Evolutionary conservation across 2,113 vertebrate species (phyloP), one percentile per base, ranked within the genome.

Genomic region (Notarius lentiginosus): DNA sequence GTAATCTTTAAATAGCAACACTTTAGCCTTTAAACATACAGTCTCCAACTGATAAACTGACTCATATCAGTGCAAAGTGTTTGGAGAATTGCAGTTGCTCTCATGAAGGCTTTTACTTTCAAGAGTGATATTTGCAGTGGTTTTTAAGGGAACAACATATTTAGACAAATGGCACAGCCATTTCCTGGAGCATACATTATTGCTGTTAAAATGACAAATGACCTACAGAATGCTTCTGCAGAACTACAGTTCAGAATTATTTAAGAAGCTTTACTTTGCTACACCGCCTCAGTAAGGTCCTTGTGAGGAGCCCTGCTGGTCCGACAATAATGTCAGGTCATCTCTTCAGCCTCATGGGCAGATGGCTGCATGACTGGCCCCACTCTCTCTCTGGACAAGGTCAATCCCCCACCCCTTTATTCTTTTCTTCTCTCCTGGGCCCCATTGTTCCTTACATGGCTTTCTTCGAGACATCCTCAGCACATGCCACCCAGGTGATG

Each of bases 261-360:
- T 58, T 58, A 60, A 60, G 55, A 63, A 63, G 11, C 17, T 85
- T 83, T 70, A 30, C 24, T 68, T 53, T 56, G 41, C 30, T 82
- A 27, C 80, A 47, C 63, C 56, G 49, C 24, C 15, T 76, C 61
- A 84, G 58, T 47, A 73, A 34, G 70, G 89, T 92, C 88, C 91
- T 90, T 92, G 55, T 15, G 27, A 76, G 87, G 84, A 88, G 65
- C 84, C 87, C 70, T 56, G 51, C 91, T 87, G 88, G 92, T 93
- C 92, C 91, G 91, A 94, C 93, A 94, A 93, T 94, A 92, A 93
- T 94, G 88, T 89, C 56, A 88, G 93, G 93, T 94, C 93, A 94
- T 85, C 84, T 92, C 92, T 89, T 91, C 87, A 20, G 91, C 91
- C 89, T 89, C 91, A 85, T 79, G 88, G 92, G 94, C 95, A 95